A percentile compares a stretch with the other conserved stretches of the same genome.
These are phyloP conservation scores for Andrena bucephala DNA, from an alignment of 2,888 invertebrate genomes.

Conservation along the genomic window DNA sequence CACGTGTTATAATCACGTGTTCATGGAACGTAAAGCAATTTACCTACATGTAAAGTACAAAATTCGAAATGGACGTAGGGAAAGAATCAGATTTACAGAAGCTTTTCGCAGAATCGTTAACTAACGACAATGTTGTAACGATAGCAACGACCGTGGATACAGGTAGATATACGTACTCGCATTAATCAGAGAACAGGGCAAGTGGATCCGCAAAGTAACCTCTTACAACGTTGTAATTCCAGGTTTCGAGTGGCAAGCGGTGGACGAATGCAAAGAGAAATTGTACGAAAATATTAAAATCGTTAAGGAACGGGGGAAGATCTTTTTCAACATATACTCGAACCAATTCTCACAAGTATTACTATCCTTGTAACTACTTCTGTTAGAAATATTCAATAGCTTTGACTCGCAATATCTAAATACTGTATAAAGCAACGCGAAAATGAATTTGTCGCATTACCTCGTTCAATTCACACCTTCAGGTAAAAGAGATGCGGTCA, in stretches of 20 bases:
- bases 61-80: constrained; percentile 29
- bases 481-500: constrained; percentile 77
- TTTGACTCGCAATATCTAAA: neutral
- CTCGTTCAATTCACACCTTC: constrained; percentile 10
- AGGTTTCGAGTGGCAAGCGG: constrained; percentile 80
- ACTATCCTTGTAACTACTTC: neutral
- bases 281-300: constrained; percentile 64
- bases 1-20: constrained; percentile 48
- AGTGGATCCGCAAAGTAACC: constrained; percentile 53
- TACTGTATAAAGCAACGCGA: neutral
- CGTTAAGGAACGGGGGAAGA: constrained; percentile 76
- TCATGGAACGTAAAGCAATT: neutral
- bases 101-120: constrained; percentile 67
- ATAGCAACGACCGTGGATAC: constrained; percentile 76
- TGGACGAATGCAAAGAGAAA: constrained; percentile 77
- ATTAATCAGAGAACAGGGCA: constrained; percentile 12
- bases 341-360: constrained; percentile 73
- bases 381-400: neutral
- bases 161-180: constrained; percentile 56
- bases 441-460: neutral
- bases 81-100: constrained; percentile 43
- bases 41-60: neutral
- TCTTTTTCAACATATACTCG: constrained; percentile 73
- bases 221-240: constrained; percentile 31
- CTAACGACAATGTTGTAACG: constrained; percentile 66